A percentile compares a stretch with the other conserved stretches of the same genome.
These are phyloP conservation scores for Ormia ochracea DNA, from an alignment of 2,888 invertebrate genomes.

Conservation along the genomic window DNA sequence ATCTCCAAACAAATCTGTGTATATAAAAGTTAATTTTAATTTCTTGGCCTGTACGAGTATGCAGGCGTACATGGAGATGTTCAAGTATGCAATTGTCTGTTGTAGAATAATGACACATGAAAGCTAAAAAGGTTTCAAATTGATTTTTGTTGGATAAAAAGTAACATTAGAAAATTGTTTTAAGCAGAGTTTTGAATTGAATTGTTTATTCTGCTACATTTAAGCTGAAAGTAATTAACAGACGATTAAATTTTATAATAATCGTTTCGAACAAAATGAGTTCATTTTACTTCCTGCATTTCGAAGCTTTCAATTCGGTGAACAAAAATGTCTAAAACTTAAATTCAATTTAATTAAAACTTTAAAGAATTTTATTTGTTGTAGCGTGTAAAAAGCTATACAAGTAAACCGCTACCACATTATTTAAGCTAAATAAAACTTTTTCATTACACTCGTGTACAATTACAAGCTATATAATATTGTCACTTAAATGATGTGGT, in stretches of 20 bases:
- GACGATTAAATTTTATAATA: neutral
- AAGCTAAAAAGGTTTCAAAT: neutral
- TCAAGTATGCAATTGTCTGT: neutral
- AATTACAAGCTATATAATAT: neutral
- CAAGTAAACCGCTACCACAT: no score
- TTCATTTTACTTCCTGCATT: no score
- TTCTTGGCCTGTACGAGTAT: slow-evolving; percentile 3
- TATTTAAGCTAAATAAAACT: no score
- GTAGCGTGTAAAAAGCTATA: no score
- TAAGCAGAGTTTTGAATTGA: neutral
- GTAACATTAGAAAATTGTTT: neutral
- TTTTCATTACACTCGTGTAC: neutral
- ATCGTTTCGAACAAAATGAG: no score
- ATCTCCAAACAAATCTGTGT: neutral
- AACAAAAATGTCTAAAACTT: no score
- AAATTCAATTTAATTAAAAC: no score
- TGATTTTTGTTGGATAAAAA: neutral
- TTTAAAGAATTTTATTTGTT: no score
- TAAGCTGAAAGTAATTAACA: neutral
- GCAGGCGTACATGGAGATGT: neutral
- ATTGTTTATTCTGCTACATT: neutral
- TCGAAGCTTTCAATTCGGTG: no score
- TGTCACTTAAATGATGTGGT: neutral
- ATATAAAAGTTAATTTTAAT: slow-evolving; percentile 45
- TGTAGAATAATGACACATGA: neutral